Conservation (phyloP, 2,797 vertebrate genomes). For the Cynopterus sphinx region DNA sequence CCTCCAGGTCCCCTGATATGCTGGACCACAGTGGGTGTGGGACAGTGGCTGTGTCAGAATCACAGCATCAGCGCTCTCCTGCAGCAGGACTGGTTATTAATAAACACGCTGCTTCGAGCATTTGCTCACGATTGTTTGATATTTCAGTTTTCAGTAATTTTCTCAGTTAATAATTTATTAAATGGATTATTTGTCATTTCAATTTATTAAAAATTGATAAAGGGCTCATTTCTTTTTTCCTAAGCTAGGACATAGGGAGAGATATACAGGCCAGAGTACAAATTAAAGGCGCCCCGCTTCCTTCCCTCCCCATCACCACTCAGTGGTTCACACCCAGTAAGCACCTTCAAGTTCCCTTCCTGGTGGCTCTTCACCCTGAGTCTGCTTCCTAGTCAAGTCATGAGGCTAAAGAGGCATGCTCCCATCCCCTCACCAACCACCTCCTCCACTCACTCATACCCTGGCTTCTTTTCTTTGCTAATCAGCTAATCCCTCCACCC, state of each 20-base stretch:
- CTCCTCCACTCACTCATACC: background rate
- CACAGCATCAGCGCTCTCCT: conserved; percentile 11
- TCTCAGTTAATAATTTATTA: conserved; percentile 83
- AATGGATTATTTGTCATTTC: conserved; percentile 84
- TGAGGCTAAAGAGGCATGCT: background rate
- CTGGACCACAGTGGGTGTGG: background rate
- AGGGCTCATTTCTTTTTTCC: conserved; percentile 78
- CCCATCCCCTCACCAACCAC: background rate
- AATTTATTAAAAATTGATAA: conserved; percentile 83
- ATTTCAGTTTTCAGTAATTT: conserved; percentile 84
- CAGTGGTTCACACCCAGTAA: background rate
- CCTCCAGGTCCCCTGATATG: fast-evolving
- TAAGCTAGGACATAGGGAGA: conserved; percentile 72
- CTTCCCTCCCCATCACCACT: background rate
- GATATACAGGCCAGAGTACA: conserved; percentile 61
- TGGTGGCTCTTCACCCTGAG: background rate
- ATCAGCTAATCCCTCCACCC: background rate
- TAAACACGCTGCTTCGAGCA: conserved; percentile 76
- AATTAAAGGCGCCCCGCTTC: conserved; percentile 64
- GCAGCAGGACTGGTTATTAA: conserved; percentile 71
- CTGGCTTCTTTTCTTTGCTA: background rate
- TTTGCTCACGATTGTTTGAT: conserved; percentile 82
- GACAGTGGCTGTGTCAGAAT: background rate
- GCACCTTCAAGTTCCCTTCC: background rate
- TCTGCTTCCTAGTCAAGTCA: background rate